Evolutionary conservation across 2,113 vertebrate genomes (phyloP).

Genomic region (Falcunculus frontatus): DNA sequence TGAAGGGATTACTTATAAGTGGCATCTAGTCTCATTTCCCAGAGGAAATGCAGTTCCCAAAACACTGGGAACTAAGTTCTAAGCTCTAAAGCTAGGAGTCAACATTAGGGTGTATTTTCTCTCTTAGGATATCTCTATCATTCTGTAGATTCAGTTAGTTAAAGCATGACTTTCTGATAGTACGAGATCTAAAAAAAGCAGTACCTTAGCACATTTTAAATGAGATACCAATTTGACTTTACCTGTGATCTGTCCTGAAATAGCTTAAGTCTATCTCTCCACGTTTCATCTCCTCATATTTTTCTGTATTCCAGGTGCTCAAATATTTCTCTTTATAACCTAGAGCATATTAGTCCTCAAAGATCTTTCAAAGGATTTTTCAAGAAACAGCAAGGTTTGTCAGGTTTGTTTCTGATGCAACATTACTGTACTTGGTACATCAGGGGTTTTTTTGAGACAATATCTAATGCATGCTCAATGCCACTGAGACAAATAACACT

Average conservation of each 20-base stretch:
- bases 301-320: background rate
- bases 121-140: background rate
- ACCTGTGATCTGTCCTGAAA: background rate
- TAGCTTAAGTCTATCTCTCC: background rate
- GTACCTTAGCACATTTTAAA: background rate
- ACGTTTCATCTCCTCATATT: background rate
- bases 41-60: conserved; percentile 33
- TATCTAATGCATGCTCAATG: background rate
- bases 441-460: fast-evolving
- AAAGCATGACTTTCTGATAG: background rate
- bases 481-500: background rate
- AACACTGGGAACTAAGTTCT: conserved; percentile 12
- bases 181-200: background rate
- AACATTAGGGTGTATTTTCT: background rate
- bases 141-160: conserved; percentile 25
- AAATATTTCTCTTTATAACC: background rate
- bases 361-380: background rate
- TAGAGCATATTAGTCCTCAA: background rate
- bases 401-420: background rate
- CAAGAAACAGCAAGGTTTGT: background rate
- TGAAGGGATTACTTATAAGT: conserved; percentile 20
- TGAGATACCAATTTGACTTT: background rate
- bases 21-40: conserved; percentile 38
- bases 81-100: conserved; percentile 1
- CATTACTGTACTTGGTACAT: background rate